Evolutionary conservation across 1,140 invertebrate genomes (phyloP).

Genomic region (Drosophila elegans): DNA sequence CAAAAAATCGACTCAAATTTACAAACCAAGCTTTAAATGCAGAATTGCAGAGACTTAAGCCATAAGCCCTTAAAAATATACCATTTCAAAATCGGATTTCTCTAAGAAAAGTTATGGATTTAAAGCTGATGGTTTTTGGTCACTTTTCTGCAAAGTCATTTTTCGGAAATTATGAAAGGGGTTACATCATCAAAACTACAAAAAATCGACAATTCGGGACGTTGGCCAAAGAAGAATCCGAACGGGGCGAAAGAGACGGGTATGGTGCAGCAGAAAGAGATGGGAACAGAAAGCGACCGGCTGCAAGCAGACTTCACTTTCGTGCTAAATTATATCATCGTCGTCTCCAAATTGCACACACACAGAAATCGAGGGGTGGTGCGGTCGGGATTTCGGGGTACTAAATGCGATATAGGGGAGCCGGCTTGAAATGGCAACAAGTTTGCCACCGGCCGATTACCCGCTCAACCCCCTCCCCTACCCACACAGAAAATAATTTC

Average conservation of each 20-base stretch:
- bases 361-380: conserved; percentile 14
- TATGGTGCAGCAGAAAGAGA: conserved; percentile 15
- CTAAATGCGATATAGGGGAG: conserved; percentile 53
- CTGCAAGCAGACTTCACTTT: conserved; percentile 77
- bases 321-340: conserved; percentile 81
- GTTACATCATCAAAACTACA: too few species aligned
- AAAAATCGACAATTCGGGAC: conserved; percentile 41
- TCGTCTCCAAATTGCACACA: conserved; percentile 67
- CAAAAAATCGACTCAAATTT: too few species aligned
- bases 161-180: too few species aligned
- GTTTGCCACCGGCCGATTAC: conserved; percentile 60
- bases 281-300: conserved; percentile 36
- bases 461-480: conserved; percentile 3
- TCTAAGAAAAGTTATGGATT: too few species aligned
- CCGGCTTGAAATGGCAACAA: conserved; percentile 64
- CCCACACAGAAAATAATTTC: conserved; percentile 10
- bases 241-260: conserved; percentile 1
- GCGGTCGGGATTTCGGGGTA: conserved; percentile 14
- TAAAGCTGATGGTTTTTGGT: too few species aligned
- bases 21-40: too few species aligned
- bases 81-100: too few species aligned
- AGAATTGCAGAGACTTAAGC: too few species aligned
- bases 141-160: too few species aligned
- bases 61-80: too few species aligned
- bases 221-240: conserved; percentile 11